These are phyloP conservation scores for Sanderia malayensis DNA, from an alignment of 30 jellyfish, hydroid and myxozoan species.

Conservation along the genomic window DNA sequence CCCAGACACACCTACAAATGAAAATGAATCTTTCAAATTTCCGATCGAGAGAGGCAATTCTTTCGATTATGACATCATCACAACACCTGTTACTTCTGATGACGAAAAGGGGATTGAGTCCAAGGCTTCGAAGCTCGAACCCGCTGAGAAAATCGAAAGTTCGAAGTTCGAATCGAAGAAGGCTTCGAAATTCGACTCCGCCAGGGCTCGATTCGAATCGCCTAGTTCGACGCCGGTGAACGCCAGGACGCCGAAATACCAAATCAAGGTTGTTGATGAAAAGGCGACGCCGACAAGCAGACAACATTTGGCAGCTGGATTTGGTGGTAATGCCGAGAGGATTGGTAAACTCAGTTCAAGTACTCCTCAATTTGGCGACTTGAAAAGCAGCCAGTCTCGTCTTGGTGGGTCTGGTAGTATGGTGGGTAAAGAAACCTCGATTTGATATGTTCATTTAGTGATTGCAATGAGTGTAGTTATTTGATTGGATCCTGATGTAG, in stretches of 20 bases:
- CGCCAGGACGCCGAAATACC: conserved; percentile 45
- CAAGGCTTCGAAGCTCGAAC: no score
- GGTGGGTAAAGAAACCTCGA: conserved; percentile 53
- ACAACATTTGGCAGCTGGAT: conserved; percentile 15
- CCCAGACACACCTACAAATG: conserved; percentile 65
- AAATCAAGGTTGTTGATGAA: conserved; percentile 40
- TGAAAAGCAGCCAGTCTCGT: conserved; percentile 56
- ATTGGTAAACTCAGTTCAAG: conserved; percentile 45
- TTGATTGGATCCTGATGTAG: no score
- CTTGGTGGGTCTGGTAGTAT: conserved; percentile 61
- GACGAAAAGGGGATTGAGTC: no score
- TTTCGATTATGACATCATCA: conserved; percentile 58
- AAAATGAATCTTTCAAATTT: conserved; percentile 18
- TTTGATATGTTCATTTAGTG: no score
- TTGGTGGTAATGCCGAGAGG: conserved; percentile 51
- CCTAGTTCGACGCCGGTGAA: conserved; percentile 4
- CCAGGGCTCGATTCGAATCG: no score
- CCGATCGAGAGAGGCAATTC: conserved; percentile 29
- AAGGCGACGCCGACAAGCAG: conserved; percentile 10
- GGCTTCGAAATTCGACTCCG: background rate
- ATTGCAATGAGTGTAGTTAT: no score
- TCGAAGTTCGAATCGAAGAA: background rate
- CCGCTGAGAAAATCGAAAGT: no score
- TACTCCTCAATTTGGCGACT: conserved; percentile 70
- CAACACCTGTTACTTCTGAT: conserved; percentile 74